A percentile compares a stretch with the other conserved stretches of the same genome.
Conservation (phyloP, 2,113 vertebrate genomes). For the Pseudorasbora parva region DNA sequence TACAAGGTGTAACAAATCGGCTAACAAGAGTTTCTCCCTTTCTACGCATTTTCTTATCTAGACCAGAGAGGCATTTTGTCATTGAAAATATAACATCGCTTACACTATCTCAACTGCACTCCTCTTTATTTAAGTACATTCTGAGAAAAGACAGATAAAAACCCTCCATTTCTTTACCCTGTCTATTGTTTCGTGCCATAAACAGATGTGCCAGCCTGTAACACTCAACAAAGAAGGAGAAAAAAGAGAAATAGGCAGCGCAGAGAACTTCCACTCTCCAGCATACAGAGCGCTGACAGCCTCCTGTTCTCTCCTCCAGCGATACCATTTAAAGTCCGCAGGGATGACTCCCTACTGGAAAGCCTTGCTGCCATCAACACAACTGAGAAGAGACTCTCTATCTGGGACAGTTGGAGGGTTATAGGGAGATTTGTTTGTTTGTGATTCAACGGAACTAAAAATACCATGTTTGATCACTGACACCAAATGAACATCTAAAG, state of each 20-base stretch:
- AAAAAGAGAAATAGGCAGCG: background rate
- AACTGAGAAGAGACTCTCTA: constrained; percentile 28
- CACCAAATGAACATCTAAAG: constrained; percentile 38
- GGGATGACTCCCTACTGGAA: constrained; percentile 34
- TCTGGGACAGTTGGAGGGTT: constrained; percentile 34
- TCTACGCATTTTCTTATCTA: background rate
- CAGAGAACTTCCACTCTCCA: background rate
- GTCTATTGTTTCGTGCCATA: background rate
- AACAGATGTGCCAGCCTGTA: constrained; percentile 30
- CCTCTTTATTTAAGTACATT: background rate
- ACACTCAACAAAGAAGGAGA: background rate
- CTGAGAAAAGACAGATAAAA: background rate
- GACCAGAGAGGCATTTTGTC: background rate
- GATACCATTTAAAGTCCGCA: constrained; percentile 38
- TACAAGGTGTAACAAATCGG: background rate
- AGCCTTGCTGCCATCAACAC: constrained; percentile 29
- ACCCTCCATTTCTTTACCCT: background rate
- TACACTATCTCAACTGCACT: background rate
- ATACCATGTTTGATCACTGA: constrained; percentile 36
- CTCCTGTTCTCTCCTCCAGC: constrained; percentile 32
- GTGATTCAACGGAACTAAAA: constrained; percentile 41
- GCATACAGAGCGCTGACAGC: constrained; percentile 3
- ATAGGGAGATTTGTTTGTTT: constrained; percentile 34
- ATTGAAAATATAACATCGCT: background rate
- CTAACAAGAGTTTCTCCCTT: background rate